phyloP scores from a whole-genome alignment of 2,797 vertebrate species.

The Eutrigla gurnardus region DNA sequence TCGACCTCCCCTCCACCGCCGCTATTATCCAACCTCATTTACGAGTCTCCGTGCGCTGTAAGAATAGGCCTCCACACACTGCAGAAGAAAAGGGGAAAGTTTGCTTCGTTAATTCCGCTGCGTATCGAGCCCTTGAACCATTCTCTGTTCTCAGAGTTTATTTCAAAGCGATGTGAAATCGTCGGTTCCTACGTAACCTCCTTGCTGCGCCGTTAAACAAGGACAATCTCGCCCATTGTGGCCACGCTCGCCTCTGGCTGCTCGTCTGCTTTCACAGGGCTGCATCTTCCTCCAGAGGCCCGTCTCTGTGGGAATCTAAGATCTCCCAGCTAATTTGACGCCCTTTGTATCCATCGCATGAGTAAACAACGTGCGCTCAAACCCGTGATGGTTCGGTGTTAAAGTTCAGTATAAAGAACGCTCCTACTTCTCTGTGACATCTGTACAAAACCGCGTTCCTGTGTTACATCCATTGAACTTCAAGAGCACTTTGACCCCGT shows the following conservation, averaged over 20 bases:
- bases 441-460: slow-evolving; percentile 3
- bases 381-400: slow-evolving; percentile 23
- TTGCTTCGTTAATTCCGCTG: slow-evolving; percentile 37
- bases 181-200: slow-evolving; percentile 40
- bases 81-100: slow-evolving; percentile 23
- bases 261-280: slow-evolving; percentile 35
- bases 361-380: slow-evolving; percentile 40
- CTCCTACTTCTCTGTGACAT: slow-evolving; percentile 14
- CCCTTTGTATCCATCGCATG: slow-evolving; percentile 28
- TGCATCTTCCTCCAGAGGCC: slow-evolving; percentile 24
- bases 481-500: not conserved
- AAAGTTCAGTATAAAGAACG: slow-evolving; percentile 10
- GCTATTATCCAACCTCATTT: slow-evolving; percentile 53
- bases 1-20: slow-evolving; percentile 15
- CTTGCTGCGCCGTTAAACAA: slow-evolving; percentile 33
- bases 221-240: slow-evolving; percentile 61
- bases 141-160: slow-evolving; percentile 22
- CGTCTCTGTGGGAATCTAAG: slow-evolving; percentile 7
- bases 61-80: slow-evolving; percentile 31
- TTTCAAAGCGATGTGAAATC: slow-evolving; percentile 43
- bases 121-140: slow-evolving; percentile 14
- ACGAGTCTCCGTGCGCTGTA: slow-evolving; percentile 23
- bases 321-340: slow-evolving; percentile 21
- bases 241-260: slow-evolving; percentile 32
- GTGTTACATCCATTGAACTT: slow-evolving; percentile 1